Percentiles rank a stretch among this genome's conserved stretches.
phyloP scores from a whole-genome alignment of 2,113 vertebrate genomes.

The Sinocyclocheilus maitianheensis region DNA sequence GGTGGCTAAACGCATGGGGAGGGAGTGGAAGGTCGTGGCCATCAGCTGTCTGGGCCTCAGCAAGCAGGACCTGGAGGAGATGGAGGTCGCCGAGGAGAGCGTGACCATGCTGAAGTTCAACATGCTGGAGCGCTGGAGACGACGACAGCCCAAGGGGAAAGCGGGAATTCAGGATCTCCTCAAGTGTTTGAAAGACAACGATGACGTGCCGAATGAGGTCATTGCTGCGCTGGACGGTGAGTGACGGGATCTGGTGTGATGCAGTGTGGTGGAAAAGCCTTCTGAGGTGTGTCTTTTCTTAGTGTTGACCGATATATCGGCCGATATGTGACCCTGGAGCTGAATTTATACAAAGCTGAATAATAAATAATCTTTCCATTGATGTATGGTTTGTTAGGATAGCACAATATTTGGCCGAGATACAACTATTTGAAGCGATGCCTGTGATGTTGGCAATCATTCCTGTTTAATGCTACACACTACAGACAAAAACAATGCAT shows the following conservation, averaged over 20 bases:
- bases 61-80: conserved; percentile 73
- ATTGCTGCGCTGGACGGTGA: conserved; percentile 73
- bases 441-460: too few species aligned
- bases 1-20: conserved; percentile 75
- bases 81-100: conserved; percentile 67
- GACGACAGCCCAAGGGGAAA: conserved; percentile 60
- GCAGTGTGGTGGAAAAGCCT: neutral
- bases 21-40: conserved; percentile 78
- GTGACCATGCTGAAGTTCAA: conserved; percentile 75
- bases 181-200: conserved; percentile 59
- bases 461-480: too few species aligned
- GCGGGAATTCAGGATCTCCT: conserved; percentile 67
- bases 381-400: too few species aligned
- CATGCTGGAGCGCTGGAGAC: conserved; percentile 80
- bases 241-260: neutral
- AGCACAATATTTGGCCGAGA: too few species aligned
- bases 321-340: too few species aligned
- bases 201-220: conserved; percentile 71
- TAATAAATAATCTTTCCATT: too few species aligned
- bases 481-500: too few species aligned
- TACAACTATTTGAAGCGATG: too few species aligned
- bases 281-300: too few species aligned
- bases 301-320: too few species aligned
- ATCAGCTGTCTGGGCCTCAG: conserved; percentile 74
- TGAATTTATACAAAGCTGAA: too few species aligned